phyloP scores from a whole-genome alignment of 2,113 vertebrate genomes.

The Australoheros scitulus region DNA sequence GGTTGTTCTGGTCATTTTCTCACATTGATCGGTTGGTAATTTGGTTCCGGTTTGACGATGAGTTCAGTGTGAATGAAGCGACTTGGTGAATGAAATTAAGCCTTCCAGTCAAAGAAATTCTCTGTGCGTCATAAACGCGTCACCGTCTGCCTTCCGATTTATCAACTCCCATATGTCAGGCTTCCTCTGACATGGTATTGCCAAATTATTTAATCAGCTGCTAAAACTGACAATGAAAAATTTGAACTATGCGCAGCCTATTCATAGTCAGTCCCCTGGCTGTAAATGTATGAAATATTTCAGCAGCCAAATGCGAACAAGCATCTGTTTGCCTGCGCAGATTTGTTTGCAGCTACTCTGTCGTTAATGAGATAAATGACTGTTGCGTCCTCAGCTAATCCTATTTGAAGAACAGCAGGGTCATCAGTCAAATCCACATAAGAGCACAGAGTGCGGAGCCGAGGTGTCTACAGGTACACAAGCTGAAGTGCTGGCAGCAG shows the following conservation, averaged over 20 bases:
- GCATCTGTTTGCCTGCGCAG: conserved; percentile 8
- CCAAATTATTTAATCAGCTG: background rate
- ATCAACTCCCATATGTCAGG: conserved; percentile 30
- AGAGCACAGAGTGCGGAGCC: conserved; percentile 32
- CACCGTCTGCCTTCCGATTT: background rate
- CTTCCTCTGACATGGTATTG: background rate
- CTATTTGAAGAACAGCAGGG: conserved; percentile 32
- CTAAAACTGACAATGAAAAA: background rate
- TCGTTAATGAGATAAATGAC: conserved; percentile 69
- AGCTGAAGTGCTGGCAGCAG: background rate
- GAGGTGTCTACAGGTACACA: background rate
- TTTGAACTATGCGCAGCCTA: background rate
- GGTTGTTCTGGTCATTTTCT: background rate
- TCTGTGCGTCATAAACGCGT: conserved; percentile 27
- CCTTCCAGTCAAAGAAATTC: conserved; percentile 17
- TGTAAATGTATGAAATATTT: background rate
- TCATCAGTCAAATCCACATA: conserved; percentile 52
- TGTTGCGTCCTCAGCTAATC: conserved; percentile 68
- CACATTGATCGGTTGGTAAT: background rate
- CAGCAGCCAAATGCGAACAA: background rate
- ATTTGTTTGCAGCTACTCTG: conserved; percentile 1
- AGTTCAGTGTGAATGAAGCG: background rate
- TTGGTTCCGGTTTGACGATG: background rate
- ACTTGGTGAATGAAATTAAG: conserved; percentile 22
- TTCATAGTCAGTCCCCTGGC: background rate